Evolutionary conservation across 2,888 invertebrate genomes (phyloP).

Genomic region (Leptopterna dolabrata): DNA sequence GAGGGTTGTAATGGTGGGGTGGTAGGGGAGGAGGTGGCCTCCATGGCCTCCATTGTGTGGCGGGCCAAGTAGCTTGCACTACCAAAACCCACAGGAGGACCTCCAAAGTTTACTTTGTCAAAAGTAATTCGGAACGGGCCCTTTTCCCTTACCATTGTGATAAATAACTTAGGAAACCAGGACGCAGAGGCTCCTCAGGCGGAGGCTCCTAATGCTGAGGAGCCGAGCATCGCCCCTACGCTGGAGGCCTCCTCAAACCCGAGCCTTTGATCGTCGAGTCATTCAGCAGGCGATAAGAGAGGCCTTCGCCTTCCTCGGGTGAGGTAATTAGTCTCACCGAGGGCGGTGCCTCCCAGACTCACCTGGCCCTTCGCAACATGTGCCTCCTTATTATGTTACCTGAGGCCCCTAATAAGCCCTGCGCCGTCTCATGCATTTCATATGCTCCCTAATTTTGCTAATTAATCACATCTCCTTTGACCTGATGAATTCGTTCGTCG

Average conservation of each 20-base stretch:
- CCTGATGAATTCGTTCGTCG: neutral
- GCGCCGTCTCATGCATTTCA: conserved; percentile 27
- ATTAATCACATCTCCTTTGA: conserved; percentile 29
- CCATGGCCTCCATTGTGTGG: neutral
- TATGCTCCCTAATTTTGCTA: conserved; percentile 16
- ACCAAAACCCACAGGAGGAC: neutral
- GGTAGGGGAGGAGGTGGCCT: too few relatives aligned
- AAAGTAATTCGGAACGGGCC: conserved; percentile 21
- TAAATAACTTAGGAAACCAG: conserved; percentile 20
- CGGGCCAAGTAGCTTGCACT: neutral
- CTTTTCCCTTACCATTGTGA: conserved; percentile 27
- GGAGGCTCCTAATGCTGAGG: too few relatives aligned
- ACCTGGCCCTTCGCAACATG: neutral
- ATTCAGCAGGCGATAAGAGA: conserved; percentile 22
- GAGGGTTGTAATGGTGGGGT: too few relatives aligned
- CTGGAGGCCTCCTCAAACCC: neutral
- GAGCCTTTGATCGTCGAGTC: conserved; percentile 36
- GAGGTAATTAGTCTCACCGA: conserved; percentile 20
- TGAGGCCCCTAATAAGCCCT: neutral
- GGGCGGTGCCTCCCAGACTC: neutral
- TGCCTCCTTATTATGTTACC: conserved; percentile 24
- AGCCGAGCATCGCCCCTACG: neutral
- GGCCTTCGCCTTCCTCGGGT: neutral
- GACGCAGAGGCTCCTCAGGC: neutral
- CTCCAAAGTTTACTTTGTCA: conserved; percentile 20